These are phyloP conservation scores for Ditula angustiorana DNA, from an alignment of 2,888 invertebrate genomes.

Conservation along the genomic window DNA sequence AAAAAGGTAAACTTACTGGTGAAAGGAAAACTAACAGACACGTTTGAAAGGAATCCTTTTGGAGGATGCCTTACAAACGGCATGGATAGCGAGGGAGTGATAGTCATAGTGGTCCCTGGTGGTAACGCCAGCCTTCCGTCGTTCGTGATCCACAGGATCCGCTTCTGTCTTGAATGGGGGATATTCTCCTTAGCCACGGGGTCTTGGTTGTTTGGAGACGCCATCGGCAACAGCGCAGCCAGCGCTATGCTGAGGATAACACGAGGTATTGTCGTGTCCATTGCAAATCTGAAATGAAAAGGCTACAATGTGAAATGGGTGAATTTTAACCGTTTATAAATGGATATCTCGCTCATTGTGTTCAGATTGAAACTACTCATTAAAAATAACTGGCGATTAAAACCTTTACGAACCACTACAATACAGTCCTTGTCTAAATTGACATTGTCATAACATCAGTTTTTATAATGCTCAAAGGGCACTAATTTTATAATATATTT, in stretches of 20 bases:
- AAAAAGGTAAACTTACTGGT: slow-evolving; percentile 87
- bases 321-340: neutral
- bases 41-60: slow-evolving; percentile 93
- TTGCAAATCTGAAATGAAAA: slow-evolving; percentile 61
- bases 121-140: slow-evolving; percentile 94
- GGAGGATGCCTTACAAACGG: slow-evolving; percentile 94
- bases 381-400: neutral
- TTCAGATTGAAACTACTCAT: neutral
- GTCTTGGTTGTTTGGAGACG: slow-evolving; percentile 63
- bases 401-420: neutral
- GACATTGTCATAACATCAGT: slow-evolving; percentile 1
- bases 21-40: slow-evolving; percentile 93
- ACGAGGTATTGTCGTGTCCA: slow-evolving; percentile 76
- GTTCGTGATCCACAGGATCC: slow-evolving; percentile 94
- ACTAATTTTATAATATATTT: slow-evolving; percentile 2
- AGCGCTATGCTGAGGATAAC: slow-evolving; percentile 78
- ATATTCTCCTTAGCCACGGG: slow-evolving; percentile 69
- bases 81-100: slow-evolving; percentile 92
- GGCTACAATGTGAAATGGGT: neutral
- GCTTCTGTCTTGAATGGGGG: slow-evolving; percentile 91
- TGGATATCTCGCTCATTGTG: neutral
- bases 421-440: neutral
- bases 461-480: neutral
- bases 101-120: slow-evolving; percentile 92
- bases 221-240: slow-evolving; percentile 75